Conservation (phyloP, 2,888 invertebrate species). For the Drosophila differens region DNA sequence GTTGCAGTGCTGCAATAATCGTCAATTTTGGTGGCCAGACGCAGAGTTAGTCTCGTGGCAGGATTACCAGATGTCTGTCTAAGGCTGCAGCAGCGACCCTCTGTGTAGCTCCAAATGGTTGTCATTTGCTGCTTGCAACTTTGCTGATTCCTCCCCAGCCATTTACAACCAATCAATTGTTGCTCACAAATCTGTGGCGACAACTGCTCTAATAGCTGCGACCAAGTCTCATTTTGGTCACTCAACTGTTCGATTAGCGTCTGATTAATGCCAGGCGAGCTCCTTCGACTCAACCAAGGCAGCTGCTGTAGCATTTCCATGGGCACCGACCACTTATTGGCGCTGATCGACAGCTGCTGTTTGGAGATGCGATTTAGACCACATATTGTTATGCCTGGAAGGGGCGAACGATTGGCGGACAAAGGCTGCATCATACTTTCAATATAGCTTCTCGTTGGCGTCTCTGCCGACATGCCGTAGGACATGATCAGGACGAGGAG, state of each 20-base stretch:
- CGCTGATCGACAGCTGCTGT: constrained; percentile 72
- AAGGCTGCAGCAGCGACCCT: constrained; percentile 88
- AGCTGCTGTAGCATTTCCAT: constrained; percentile 53
- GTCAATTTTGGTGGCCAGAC: constrained; percentile 86
- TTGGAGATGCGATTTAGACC: constrained; percentile 86
- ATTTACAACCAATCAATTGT: constrained; percentile 87
- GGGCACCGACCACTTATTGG: constrained; percentile 83
- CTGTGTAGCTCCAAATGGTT: constrained; percentile 84
- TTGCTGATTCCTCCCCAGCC: constrained; percentile 86
- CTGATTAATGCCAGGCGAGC: not conserved
- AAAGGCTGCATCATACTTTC: constrained; percentile 86
- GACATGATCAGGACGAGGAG: constrained; percentile 86
- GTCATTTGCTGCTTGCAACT: constrained; percentile 87
- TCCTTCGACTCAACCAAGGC: constrained; percentile 40
- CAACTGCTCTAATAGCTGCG: constrained; percentile 74
- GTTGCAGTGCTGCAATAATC: constrained; percentile 88
- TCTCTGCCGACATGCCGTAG: constrained; percentile 86
- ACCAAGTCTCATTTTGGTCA: constrained; percentile 22
- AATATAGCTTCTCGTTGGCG: constrained; percentile 87
- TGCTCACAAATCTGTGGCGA: constrained; percentile 87
- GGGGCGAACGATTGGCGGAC: constrained; percentile 85
- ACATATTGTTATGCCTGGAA: constrained; percentile 87
- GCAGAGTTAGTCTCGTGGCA: constrained; percentile 87
- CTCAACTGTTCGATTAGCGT: not conserved
- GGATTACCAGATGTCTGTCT: constrained; percentile 88